These are phyloP conservation scores for Platalea minor DNA, from an alignment of 2,797 vertebrate species.

Conservation along the genomic window DNA sequence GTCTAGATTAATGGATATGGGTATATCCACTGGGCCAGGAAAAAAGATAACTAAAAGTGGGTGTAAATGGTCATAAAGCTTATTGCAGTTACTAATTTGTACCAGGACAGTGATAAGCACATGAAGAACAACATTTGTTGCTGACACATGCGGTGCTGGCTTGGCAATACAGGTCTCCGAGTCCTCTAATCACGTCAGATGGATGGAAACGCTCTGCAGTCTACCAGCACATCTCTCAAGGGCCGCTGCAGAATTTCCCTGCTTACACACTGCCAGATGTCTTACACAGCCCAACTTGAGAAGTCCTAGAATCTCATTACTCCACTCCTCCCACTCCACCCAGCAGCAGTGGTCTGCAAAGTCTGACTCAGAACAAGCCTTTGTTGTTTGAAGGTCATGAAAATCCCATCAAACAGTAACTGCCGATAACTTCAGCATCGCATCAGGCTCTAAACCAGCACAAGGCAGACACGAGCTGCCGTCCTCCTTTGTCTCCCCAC, in stretches of 20 bases:
- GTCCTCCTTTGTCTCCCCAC: not conserved
- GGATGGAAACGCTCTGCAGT: not conserved
- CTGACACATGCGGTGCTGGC: not conserved
- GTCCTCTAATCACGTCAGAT: not conserved
- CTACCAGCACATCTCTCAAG: not conserved
- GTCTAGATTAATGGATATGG: not conserved
- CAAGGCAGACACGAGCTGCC: accelerated
- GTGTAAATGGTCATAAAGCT: not conserved
- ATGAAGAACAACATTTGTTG: not conserved
- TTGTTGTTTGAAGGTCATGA: not conserved
- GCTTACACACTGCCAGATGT: not conserved
- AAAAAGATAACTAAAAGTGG: not conserved
- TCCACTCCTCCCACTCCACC: conserved; percentile 29
- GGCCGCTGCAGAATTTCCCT: not conserved
- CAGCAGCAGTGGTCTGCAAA: not conserved
- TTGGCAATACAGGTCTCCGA: not conserved
- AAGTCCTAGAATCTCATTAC: not conserved
- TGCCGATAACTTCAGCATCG: not conserved
- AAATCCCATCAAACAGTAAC: not conserved
- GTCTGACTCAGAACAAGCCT: conserved; percentile 12
- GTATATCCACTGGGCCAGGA: not conserved
- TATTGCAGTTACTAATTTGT: not conserved
- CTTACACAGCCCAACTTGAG: not conserved
- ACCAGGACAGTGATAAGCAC: not conserved
- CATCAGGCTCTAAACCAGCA: not conserved